These are phyloP conservation scores for Tupiocoris notatus DNA, from an alignment of 2,888 invertebrate species.

Conservation along the genomic window DNA sequence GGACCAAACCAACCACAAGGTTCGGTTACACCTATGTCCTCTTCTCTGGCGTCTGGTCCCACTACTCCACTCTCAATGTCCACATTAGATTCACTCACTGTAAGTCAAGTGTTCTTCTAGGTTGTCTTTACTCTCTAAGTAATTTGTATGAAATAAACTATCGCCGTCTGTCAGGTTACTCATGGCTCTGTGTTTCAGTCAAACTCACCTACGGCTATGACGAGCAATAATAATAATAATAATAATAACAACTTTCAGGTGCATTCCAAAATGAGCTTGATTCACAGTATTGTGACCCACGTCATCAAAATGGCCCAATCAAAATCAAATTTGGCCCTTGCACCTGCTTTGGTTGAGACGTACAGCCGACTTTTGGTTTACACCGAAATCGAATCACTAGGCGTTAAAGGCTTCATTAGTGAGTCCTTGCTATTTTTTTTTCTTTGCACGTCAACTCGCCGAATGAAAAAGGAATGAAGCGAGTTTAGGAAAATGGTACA, in stretches of 20 bases:
- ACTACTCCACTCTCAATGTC: constrained; percentile 89
- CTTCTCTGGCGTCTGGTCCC: constrained; percentile 61
- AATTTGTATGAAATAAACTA: no score
- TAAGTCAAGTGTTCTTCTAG: neutral
- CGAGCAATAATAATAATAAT: no score
- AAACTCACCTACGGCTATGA: no score
- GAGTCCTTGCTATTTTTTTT: constrained; percentile 55
- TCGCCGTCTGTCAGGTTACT: no score
- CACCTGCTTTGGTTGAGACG: constrained; percentile 91
- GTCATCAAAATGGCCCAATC: constrained; percentile 87
- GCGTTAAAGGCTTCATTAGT: constrained; percentile 95
- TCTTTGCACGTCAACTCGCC: no score
- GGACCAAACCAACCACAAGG: constrained; percentile 53
- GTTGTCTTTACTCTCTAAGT: no score
- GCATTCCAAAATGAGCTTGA: constrained; percentile 92
- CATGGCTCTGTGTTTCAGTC: no score
- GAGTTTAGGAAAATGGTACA: no score
- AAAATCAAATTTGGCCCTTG: constrained; percentile 77
- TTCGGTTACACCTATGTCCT: constrained; percentile 54
- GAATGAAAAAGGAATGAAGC: no score
- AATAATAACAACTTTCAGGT: no score
- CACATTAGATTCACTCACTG: constrained; percentile 84
- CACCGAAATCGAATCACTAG: constrained; percentile 93
- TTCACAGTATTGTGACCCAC: constrained; percentile 81
- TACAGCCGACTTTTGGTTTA: constrained; percentile 91